These are phyloP conservation scores for Cephonodes hylas DNA, from an alignment of 2,888 invertebrate genomes.

Conservation along the genomic window DNA sequence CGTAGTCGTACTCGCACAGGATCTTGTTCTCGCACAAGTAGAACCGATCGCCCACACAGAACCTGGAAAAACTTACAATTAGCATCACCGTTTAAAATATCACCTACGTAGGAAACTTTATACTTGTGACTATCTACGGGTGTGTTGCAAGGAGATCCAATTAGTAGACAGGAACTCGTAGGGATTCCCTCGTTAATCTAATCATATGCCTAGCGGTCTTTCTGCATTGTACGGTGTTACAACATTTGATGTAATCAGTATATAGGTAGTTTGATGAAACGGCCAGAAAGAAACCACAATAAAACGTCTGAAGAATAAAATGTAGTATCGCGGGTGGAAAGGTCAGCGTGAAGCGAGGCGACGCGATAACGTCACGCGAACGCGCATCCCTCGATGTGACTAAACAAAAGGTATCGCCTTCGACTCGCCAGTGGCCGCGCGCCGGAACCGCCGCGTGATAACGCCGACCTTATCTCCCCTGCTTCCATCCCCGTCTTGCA, in stretches of 20 bases:
- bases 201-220: slow-evolving; percentile 12
- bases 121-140: neutral
- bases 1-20: slow-evolving; percentile 98
- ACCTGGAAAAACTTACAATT: slow-evolving; percentile 82
- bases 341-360: slow-evolving; percentile 64
- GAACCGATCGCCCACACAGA: slow-evolving; percentile 98
- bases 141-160: slow-evolving; percentile 2
- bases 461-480: slow-evolving; percentile 74
- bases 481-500: slow-evolving; percentile 29
- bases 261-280: slow-evolving; percentile 52
- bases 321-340: slow-evolving; percentile 73
- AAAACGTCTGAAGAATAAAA: slow-evolving; percentile 71
- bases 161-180: slow-evolving; percentile 1
- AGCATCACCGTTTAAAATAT: neutral
- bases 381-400: slow-evolving; percentile 75
- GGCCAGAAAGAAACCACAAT: slow-evolving; percentile 49
- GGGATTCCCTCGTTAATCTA: slow-evolving; percentile 13
- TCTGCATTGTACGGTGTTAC: slow-evolving; percentile 13
- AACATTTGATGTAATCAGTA: slow-evolving; percentile 45
- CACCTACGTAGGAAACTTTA: neutral
- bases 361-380: slow-evolving; percentile 75
- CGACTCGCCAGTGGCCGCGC: slow-evolving; percentile 73
- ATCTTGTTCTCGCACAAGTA: slow-evolving; percentile 99
- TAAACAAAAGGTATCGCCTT: slow-evolving; percentile 78
- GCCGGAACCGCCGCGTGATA: slow-evolving; percentile 71